Evolutionary conservation across 2,113 vertebrate species (phyloP), one percentile per base, ranked within the genome.

Genomic region (Halcyon malimbica): DNA sequence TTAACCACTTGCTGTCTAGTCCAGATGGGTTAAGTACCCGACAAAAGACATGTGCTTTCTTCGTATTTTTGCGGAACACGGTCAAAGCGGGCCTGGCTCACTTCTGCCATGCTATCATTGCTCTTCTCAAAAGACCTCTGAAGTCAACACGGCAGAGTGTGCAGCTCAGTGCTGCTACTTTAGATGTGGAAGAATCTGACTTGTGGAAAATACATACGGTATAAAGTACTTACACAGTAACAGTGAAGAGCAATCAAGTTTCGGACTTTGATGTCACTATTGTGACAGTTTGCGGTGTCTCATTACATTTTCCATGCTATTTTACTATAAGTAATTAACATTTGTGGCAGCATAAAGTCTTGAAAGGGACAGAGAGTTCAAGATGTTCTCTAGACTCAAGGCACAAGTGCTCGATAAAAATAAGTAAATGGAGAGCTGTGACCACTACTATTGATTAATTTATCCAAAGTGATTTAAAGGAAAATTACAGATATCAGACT

Each of bases 31-130:
- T 53, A 57, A 68, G 12, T 14, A 44, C 24, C 1, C 2, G 35
- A 19, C 31, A 74, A 33, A 1, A 50, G 29, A 8, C 16, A 33
- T 4, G 12, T 46, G 46, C 63, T 26, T 85, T 7, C 4, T 71
- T 79, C 0, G 0, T 56, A 4, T n/a, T 93, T 65, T 69, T 84
- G 48, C 57, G 89, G 65, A 82, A 2, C 16, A 10, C 7, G 9
- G 29, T 28, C 9, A 33, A 42, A 85, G 65, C 9, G 51, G 26
- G 9, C 37, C 39, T 81, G 60, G 26, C 4, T 75, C 54, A 5
- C 17, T 79, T 65, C 48, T 84, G 41, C 50, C 18, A 1, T 33
- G 23, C 14, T 57, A 23, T 24, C 6, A 24, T 3, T 0, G 1
- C 12, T 50, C 16, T 87, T 50, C 35, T 77, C 15, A 11, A 65